Conservation (phyloP, 2,113 vertebrate genomes). For the Scolopax mira region DNA sequence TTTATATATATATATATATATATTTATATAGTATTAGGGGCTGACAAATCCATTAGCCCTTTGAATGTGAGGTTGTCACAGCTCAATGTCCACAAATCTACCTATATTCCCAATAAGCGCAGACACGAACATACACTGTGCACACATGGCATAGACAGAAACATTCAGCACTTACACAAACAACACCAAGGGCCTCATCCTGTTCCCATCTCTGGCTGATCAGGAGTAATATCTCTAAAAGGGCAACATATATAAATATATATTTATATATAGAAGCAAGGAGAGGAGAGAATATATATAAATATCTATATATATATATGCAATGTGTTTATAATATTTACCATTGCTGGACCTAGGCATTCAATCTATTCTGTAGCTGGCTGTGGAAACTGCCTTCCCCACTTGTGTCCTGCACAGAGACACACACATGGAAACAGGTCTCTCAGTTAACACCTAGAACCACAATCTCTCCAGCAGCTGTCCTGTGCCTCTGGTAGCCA, state of each 20-base stretch:
- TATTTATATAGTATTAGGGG: not conserved
- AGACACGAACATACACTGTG: rapidly evolving
- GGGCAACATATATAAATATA: no score
- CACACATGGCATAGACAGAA: not conserved
- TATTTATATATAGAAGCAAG: no score
- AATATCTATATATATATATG: not conserved
- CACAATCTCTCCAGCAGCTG: not conserved
- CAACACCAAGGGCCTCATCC: not conserved
- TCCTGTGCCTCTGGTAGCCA: not conserved
- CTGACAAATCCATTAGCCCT: not conserved
- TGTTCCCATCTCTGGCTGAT: not conserved
- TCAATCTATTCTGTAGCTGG: not conserved
- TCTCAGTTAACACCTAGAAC: not conserved
- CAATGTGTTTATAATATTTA: not conserved
- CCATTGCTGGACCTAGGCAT: not conserved
- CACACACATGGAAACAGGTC: not conserved
- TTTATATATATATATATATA: not conserved
- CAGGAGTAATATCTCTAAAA: not conserved
- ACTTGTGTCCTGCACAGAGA: not conserved
- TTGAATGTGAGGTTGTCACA: not conserved
- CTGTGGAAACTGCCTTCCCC: not conserved
- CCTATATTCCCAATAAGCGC: not conserved
- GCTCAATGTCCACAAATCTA: not conserved
- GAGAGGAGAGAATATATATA: not conserved
- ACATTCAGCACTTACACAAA: not conserved